A percentile compares a stretch with the other conserved stretches of the same genome.
Conservation (phyloP, 1,140 invertebrate genomes). For the Drosophila kohkoa region DNA sequence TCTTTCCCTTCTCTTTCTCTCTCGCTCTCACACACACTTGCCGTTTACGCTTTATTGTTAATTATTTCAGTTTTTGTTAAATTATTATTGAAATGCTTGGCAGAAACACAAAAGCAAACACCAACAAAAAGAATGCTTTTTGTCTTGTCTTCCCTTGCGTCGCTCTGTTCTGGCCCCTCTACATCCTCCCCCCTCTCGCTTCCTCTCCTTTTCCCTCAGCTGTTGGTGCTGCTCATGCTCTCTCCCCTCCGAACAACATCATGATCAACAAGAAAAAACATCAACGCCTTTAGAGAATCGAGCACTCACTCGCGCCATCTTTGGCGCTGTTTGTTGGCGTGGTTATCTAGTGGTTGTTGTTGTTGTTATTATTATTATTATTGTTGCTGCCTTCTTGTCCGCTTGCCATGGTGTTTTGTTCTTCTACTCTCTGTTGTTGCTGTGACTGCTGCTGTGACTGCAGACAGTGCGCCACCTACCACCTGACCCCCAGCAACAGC, state of each 20-base stretch:
- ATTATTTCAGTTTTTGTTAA: slow-evolving; percentile 81
- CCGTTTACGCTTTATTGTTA: slow-evolving; percentile 67
- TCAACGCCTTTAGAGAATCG: slow-evolving; percentile 43
- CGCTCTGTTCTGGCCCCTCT: background rate
- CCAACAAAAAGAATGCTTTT: slow-evolving; percentile 58
- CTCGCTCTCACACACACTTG: background rate
- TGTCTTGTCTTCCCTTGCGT: slow-evolving; percentile 41
- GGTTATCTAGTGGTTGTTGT: slow-evolving; percentile 18
- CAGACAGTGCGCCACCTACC: slow-evolving; percentile 72
- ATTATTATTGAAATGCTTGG: slow-evolving; percentile 78
- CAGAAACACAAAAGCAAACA: slow-evolving; percentile 46
- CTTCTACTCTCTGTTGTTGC: slow-evolving; percentile 26
- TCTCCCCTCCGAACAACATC: background rate
- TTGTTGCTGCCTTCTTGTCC: slow-evolving; percentile 21
- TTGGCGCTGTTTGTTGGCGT: slow-evolving; percentile 67
- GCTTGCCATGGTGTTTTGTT: slow-evolving; percentile 6
- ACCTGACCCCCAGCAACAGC: slow-evolving; percentile 53
- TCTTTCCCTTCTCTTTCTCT: background rate
- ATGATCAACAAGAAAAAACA: slow-evolving; percentile 23
- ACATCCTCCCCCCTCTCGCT: background rate
- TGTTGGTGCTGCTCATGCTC: background rate
- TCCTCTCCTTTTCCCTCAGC: background rate
- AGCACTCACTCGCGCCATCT: slow-evolving; percentile 74
- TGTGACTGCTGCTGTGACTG: slow-evolving; percentile 41
- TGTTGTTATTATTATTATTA: slow-evolving; percentile 24